Conservation (phyloP, 2,888 invertebrate genomes). For the Sipunculus nudus region DNA sequence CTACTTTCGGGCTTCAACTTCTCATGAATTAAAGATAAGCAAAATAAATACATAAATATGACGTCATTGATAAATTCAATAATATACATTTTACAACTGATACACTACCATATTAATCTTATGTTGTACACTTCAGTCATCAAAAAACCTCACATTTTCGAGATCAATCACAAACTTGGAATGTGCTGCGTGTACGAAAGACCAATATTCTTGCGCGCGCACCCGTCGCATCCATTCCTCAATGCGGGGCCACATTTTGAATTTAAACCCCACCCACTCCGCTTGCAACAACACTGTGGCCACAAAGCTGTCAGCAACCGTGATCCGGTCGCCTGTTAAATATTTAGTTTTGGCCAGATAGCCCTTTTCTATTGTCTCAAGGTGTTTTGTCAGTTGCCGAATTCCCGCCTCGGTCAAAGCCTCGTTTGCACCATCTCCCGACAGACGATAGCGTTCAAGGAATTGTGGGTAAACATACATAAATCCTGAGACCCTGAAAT, state of each 20-base stretch:
- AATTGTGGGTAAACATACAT: constrained; percentile 55
- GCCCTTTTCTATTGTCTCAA: constrained; percentile 51
- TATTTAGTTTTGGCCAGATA: constrained; percentile 48
- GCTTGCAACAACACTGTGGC: constrained; percentile 50
- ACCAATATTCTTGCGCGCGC: constrained; percentile 51
- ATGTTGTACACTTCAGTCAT: constrained; percentile 5
- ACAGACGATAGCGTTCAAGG: constrained; percentile 50
- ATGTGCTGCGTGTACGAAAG: constrained; percentile 50
- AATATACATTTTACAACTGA: too few species aligned
- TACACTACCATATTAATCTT: too few species aligned
- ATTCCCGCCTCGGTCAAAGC: constrained; percentile 50
- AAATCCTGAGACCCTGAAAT: constrained; percentile 49
- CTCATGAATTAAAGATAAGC: too few species aligned
- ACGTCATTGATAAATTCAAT: too few species aligned
- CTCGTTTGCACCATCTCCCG: constrained; percentile 49
- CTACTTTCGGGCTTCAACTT: too few species aligned
- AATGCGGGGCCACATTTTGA: constrained; percentile 54
- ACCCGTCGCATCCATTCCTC: constrained; percentile 49
- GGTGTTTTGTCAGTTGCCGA: constrained; percentile 42
- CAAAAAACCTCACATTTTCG: constrained; percentile 27
- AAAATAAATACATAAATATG: too few species aligned
- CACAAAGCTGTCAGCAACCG: constrained; percentile 52
- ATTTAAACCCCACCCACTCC: constrained; percentile 54
- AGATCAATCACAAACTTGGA: constrained; percentile 48
- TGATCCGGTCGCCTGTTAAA: constrained; percentile 46